A percentile compares a stretch with the other conserved stretches of the same genome.
Conservation (phyloP, 2,113 vertebrate species). For the Varanus komodoensis region DNA sequence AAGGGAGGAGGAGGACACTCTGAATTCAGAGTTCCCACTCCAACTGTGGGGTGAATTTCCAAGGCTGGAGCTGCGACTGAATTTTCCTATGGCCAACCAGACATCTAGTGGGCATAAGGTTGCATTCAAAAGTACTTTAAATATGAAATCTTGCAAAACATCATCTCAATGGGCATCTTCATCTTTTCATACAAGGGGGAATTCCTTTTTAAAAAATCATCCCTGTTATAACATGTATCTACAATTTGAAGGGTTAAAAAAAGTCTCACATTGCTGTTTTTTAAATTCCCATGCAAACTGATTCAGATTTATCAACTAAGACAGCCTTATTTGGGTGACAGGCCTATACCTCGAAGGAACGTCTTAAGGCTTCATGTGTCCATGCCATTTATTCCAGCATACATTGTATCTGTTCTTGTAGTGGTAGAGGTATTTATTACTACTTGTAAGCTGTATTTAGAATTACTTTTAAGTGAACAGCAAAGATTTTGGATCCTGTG, state of each 20-base stretch:
- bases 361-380: background rate
- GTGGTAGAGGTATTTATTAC: background rate
- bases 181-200: background rate
- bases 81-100: too few relatives aligned
- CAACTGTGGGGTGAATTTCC: too few relatives aligned
- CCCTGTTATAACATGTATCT: background rate
- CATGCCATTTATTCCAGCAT: background rate
- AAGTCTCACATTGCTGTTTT: background rate
- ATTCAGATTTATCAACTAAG: background rate
- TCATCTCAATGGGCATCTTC: background rate
- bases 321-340: background rate
- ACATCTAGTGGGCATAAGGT: too few relatives aligned
- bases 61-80: too few relatives aligned
- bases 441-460: background rate
- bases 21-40: too few relatives aligned
- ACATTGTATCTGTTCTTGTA: background rate
- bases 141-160: background rate
- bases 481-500: background rate
- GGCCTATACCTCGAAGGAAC: background rate
- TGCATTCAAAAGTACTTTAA: background rate
- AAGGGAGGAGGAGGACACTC: too few relatives aligned
- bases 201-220: background rate
- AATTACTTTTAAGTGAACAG: background rate
- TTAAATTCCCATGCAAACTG: background rate
- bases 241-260: background rate